A percentile compares a stretch with the other conserved stretches of the same genome.
Evolutionary conservation across 2,113 vertebrate species (phyloP).

Genomic region (Triplophysa dalaica): DNA sequence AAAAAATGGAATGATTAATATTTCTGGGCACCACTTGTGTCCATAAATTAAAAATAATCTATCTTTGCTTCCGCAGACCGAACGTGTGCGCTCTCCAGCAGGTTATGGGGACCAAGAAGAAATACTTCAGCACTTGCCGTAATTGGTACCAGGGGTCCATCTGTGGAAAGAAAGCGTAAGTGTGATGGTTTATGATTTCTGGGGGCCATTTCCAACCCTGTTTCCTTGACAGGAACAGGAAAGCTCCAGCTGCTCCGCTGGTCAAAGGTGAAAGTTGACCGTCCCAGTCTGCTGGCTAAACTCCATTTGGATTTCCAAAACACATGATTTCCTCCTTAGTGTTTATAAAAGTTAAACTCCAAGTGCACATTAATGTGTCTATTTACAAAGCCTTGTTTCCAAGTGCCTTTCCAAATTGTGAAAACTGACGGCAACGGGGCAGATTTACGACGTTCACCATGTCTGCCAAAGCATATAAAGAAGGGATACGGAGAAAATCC

Average conservation of each 20-base stretch:
- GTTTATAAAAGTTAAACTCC: not conserved
- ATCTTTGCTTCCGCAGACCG: slow-evolving; percentile 71
- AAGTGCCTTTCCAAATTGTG: not conserved
- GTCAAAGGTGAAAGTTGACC: slow-evolving; percentile 60
- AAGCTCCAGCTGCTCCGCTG: slow-evolving; percentile 54
- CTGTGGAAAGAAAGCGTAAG: slow-evolving; percentile 98
- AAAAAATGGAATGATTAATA: no score
- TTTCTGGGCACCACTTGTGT: no score
- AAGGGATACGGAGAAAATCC: not conserved
- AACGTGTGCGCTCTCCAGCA: slow-evolving; percentile 97
- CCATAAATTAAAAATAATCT: no score
- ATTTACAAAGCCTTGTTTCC: not conserved
- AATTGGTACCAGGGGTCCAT: slow-evolving; percentile 95
- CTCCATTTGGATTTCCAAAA: not conserved
- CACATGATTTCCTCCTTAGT: slow-evolving; percentile 21
- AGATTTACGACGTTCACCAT: slow-evolving; percentile 9
- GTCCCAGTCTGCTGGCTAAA: slow-evolving; percentile 3
- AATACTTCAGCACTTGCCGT: slow-evolving; percentile 96
- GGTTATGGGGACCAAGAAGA: slow-evolving; percentile 93
- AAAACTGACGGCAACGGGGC: not conserved
- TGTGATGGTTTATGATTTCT: slow-evolving; percentile 60
- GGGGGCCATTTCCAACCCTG: not conserved
- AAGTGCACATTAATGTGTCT: not conserved
- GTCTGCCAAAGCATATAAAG: not conserved
- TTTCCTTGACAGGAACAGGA: slow-evolving; percentile 45